Evolutionary conservation across 1,140 invertebrate genomes (phyloP), one percentile per base, ranked within the genome.

Genomic region (Zaprionus lachaisei): DNA sequence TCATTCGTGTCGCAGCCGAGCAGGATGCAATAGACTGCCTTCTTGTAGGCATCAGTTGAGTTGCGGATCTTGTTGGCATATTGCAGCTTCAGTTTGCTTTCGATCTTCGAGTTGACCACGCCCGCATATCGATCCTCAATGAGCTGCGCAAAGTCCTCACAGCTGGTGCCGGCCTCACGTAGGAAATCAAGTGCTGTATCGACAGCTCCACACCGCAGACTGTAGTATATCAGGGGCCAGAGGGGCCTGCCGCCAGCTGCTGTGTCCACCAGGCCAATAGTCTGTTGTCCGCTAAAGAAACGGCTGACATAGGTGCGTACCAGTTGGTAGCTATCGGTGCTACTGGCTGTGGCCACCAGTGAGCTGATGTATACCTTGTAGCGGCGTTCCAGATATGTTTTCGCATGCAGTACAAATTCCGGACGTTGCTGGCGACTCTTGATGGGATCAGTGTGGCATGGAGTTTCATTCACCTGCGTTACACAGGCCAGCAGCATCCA

Each of bases 341-440:
- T 94, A 1, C 97, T 97, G 5, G 97, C 97, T 11, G 96, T 95
- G 73, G 95, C 96, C 0, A 98, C 96, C n/a, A 96, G 95, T 47
- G 95, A 96, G 55, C 95, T 95, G 95, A 99, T 97, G 86, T 97
- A 98, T n/a, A 96, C 95, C 81, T 95, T 95, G 83, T 98, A 98
- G 67, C 95, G 96, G 73, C 96, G 95, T 93, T 99, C 97, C 14
- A 99, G 94, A 94, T 98, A 98, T 77, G 95, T 95, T 77, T 95
- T 95, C 1, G 97, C 97, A 93, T 97, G 95, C 14, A 92, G 92
- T 12, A 99, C 95, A 68, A 98, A 95, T 68, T 95, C 95, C 4
- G 94, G 92, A 26, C 95, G 92, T 78, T 95, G 95, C 51, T 94
- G 95, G 78, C 98, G 94, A 2, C 94, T 94, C 87, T 96, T 95